Conservation (phyloP, 2,113 vertebrate genomes). For the Etheostoma cragini region DNA sequence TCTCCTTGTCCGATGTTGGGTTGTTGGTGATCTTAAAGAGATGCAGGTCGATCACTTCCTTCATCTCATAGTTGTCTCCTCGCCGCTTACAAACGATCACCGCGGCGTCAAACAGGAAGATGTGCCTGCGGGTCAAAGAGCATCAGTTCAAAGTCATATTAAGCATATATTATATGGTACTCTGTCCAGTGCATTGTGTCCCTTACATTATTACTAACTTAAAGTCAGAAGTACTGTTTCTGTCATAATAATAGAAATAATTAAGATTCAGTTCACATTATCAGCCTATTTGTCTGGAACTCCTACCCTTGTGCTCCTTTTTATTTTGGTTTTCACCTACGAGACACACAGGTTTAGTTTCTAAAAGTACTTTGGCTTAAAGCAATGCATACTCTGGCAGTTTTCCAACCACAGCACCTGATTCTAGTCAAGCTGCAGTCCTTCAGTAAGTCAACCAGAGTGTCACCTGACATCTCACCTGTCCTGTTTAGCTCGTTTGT, state of each 20-base stretch:
- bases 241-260: background rate
- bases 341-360: slow-evolving; percentile 9
- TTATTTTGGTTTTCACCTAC: background rate
- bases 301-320: background rate
- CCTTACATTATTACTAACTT: background rate
- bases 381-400: background rate
- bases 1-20: slow-evolving; percentile 96
- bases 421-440: background rate
- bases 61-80: slow-evolving; percentile 98
- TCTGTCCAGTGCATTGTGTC: background rate
- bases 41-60: slow-evolving; percentile 96
- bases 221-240: background rate
- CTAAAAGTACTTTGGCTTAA: background rate
- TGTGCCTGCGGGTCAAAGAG: slow-evolving; percentile 85
- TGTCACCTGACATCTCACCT: slow-evolving; percentile 85
- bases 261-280: background rate
- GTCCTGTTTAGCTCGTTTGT: slow-evolving; percentile 96
- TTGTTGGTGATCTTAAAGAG: slow-evolving; percentile 97
- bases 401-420: slow-evolving; percentile 7
- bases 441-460: background rate
- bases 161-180: background rate
- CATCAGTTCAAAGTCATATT: background rate
- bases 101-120: slow-evolving; percentile 95
- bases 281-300: background rate
- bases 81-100: slow-evolving; percentile 96